These are phyloP conservation scores for Latrodectus elegans DNA, from an alignment of 2,888 invertebrate genomes.

Conservation along the genomic window DNA sequence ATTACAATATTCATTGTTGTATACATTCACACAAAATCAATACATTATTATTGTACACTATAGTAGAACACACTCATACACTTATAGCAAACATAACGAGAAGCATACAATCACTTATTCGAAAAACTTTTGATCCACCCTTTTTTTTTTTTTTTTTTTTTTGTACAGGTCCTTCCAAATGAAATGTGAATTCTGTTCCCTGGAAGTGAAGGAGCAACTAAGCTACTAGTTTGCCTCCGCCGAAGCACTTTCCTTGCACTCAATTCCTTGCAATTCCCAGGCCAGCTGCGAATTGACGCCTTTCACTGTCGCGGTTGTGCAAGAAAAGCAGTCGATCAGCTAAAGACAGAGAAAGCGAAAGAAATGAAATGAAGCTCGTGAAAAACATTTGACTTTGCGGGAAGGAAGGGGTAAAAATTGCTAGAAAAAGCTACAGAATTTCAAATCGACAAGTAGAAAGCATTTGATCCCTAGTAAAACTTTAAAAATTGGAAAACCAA, in stretches of 20 bases:
- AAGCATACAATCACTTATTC: constrained; percentile 63
- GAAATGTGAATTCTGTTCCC: constrained; percentile 8
- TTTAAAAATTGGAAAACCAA: constrained; percentile 50
- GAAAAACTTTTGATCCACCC: constrained; percentile 30
- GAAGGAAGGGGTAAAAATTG: not conserved
- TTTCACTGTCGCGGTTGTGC: not conserved
- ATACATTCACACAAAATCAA: constrained; percentile 58
- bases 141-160: constrained; percentile 6
- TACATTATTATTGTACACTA: constrained; percentile 58
- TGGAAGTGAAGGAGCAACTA: not conserved
- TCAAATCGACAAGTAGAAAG: not conserved
- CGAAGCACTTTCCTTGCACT: constrained; percentile 42
- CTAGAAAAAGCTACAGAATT: not conserved
- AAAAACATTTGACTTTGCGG: not conserved
- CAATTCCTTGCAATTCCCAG: constrained; percentile 64
- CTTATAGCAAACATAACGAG: constrained; percentile 63
- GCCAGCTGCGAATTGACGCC: constrained; percentile 65
- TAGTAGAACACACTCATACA: constrained; percentile 66
- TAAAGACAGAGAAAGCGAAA: constrained; percentile 23
- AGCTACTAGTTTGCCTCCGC: constrained; percentile 16
- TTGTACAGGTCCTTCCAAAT: not conserved
- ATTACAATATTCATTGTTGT: constrained; percentile 28
- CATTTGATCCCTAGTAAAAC: constrained; percentile 64
- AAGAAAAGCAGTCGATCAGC: constrained; percentile 27
- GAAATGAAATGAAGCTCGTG: not conserved